Conservation (phyloP, 2,888 invertebrate genomes). For the Campaea margaritaria region DNA sequence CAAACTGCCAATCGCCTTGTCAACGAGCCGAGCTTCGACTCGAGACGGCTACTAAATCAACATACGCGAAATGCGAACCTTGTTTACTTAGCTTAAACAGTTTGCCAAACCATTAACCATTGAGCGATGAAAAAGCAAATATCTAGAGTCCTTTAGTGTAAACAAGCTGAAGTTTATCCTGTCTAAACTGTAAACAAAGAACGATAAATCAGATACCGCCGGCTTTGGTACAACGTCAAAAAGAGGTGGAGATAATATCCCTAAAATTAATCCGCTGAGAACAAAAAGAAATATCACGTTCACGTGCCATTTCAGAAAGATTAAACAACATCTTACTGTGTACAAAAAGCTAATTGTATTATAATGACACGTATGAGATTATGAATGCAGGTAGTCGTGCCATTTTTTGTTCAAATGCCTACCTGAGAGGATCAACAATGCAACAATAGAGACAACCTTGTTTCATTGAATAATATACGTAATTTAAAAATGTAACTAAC, state of each 20-base stretch:
- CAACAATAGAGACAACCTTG: slow-evolving; percentile 14
- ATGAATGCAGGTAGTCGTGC: slow-evolving; percentile 21
- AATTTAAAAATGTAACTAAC: slow-evolving; percentile 3
- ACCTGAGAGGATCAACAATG: slow-evolving; percentile 24
- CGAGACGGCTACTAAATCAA: slow-evolving; percentile 62
- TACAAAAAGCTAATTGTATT: slow-evolving; percentile 24
- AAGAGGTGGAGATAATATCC: neutral
- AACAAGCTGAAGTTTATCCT: slow-evolving; percentile 25
- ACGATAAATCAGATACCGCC: slow-evolving; percentile 23
- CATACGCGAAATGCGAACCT: slow-evolving; percentile 63
- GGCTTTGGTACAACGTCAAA: slow-evolving; percentile 8
- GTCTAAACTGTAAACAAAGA: slow-evolving; percentile 28
- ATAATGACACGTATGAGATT: slow-evolving; percentile 23
- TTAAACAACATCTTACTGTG: slow-evolving; percentile 4
- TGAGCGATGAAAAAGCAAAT: slow-evolving; percentile 51
- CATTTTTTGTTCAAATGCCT: slow-evolving; percentile 22
- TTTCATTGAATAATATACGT: slow-evolving; percentile 12
- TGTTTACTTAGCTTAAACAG: slow-evolving; percentile 66
- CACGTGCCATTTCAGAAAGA: slow-evolving; percentile 2
- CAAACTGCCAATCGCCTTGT: slow-evolving; percentile 76
- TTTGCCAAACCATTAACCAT: slow-evolving; percentile 68
- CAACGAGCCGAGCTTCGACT: slow-evolving; percentile 59
- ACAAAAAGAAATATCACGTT: slow-evolving; percentile 3
- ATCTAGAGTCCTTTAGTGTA: slow-evolving; percentile 30
- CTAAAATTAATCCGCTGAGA: too few species aligned